Evolutionary conservation across 1,140 invertebrate genomes (phyloP), one percentile per base, ranked within the genome.

Genomic region (Probaryconus sp.): DNA sequence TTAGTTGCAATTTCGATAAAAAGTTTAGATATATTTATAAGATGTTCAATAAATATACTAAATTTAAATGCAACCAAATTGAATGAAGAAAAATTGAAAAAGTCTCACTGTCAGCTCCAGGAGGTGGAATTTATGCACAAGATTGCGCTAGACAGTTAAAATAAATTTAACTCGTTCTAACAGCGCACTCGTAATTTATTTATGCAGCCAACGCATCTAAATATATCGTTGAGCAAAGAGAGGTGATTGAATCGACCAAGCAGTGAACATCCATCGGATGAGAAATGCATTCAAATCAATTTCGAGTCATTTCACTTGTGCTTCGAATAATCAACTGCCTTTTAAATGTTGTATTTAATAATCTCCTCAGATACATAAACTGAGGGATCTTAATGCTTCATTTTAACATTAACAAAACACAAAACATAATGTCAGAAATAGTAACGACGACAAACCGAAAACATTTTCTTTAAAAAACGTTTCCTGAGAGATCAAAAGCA

Each of bases 131-230:
- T 79, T 78, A 80, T 80, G 75, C 68, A 73, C 30, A 61, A 55
- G 56, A 80, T 84, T 80, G 78, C 77, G 75, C 50, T 68, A 67
- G 56, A 76, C 50, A 55, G 80, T 81, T 79, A 77, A 81, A 82
- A 81, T 83, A 81, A 83, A 81, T 84, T 80, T 76, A 80, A 79
- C 78, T 78, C 76, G 71, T 77, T 79, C 75, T 78, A 76, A 77
- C 53, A 77, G 56, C 48, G 64, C 70, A 47, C 51, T 45, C 68
- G 48, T 53, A 40, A 48, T 76, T 82, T 80, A 82, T 82, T 81
- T 80, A 81, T 78, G 70, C 76, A 67, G 79, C 50, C 38, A 18
- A 17, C 14, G 9, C 56, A 68, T 73, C 76, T 71, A 77, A 77
- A 77, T 79, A 76, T 77, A 76, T 67, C 43, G 56, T 64, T 56